Evolutionary conservation across 2,113 vertebrate genomes (phyloP).

Genomic region (Notarius lentiginosus): DNA sequence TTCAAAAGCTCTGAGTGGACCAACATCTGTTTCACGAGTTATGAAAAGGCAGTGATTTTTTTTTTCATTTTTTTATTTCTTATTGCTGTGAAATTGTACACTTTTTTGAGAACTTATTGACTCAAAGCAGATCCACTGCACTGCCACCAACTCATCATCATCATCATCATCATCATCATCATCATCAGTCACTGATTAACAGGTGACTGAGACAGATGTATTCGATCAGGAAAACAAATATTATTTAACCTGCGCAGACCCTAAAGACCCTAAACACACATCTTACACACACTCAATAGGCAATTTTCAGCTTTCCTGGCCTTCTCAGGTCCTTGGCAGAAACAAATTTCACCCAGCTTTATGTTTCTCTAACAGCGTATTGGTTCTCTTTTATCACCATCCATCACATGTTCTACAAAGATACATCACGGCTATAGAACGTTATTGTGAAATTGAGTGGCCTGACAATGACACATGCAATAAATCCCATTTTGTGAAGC

Average conservation of each 20-base stretch:
- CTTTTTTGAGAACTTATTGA: not conserved
- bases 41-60: not conserved
- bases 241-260: not conserved
- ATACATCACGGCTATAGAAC: not conserved
- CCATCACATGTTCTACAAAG: not conserved
- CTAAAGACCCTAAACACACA: not conserved
- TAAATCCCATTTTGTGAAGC: constrained; percentile 4
- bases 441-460: not conserved
- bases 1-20: constrained; percentile 8
- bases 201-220: not conserved
- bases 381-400: not conserved
- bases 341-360: not conserved
- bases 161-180: not conserved
- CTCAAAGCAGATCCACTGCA: not conserved
- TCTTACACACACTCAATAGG: not conserved
- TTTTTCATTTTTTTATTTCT: not conserved
- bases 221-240: not conserved
- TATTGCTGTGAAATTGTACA: not conserved
- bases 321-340: not conserved
- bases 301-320: not conserved
- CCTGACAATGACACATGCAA: not conserved
- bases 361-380: not conserved
- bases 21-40: not conserved
- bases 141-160: not conserved
- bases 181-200: not conserved